Evolutionary conservation across 2,113 vertebrate genomes (phyloP).

Genomic region (Ardeotis arabs): DNA sequence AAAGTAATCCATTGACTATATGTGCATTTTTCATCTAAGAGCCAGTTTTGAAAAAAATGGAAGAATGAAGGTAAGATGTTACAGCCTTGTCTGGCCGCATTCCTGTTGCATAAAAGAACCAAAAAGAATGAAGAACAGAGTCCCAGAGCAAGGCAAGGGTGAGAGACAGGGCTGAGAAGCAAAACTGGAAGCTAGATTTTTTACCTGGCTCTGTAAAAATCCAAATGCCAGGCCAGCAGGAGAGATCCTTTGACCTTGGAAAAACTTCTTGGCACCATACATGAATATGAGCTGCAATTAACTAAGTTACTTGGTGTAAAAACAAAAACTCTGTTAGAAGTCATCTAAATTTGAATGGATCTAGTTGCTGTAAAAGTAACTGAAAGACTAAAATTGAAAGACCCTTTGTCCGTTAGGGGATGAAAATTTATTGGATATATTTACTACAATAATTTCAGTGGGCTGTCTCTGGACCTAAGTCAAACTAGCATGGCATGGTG

Average conservation of each 20-base stretch:
- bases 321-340: slow-evolving; percentile 20
- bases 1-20: not conserved
- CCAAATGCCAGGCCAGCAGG: not conserved
- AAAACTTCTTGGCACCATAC: not conserved
- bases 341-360: not conserved
- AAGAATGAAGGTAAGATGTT: not conserved
- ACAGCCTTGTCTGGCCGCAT: slow-evolving; percentile 3
- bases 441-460: not conserved
- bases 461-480: not conserved
- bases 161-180: not conserved
- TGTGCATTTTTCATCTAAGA: not conserved
- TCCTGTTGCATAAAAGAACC: not conserved
- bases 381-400: not conserved
- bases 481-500: not conserved
- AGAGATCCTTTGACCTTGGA: not conserved
- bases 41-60: not conserved
- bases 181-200: not conserved
- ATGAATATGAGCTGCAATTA: not conserved
- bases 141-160: not conserved
- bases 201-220: not conserved
- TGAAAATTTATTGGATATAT: not conserved
- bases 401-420: not conserved
- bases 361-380: not conserved
- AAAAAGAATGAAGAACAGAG: not conserved
- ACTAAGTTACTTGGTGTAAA: not conserved